Evolutionary conservation across 2,797 vertebrate genomes (phyloP).

Genomic region (Tauraco hartlaubi): DNA sequence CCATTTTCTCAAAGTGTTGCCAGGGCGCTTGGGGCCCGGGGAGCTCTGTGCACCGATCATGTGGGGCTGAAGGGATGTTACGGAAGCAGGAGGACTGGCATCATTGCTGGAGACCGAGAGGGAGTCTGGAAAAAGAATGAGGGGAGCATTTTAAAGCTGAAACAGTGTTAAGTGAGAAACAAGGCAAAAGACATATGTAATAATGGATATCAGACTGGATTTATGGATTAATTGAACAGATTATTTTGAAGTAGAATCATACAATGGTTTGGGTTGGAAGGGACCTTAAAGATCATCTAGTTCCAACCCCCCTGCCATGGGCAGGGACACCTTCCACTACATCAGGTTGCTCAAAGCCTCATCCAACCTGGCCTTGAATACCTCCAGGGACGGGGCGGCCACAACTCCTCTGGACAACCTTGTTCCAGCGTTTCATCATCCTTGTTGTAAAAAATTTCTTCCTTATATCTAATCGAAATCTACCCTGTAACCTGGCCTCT

Average conservation of each 20-base stretch:
- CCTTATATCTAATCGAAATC: too few species aligned
- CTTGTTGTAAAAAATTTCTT: too few species aligned
- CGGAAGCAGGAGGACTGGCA: constrained; percentile 93
- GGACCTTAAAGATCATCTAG: too few species aligned
- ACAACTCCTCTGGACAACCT: too few species aligned
- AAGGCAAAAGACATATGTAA: neutral
- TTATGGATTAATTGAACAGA: neutral
- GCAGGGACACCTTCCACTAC: too few species aligned
- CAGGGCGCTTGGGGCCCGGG: constrained; percentile 95
- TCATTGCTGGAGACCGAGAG: constrained; percentile 97
- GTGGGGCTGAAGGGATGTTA: constrained; percentile 93
- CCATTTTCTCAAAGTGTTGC: constrained; percentile 98
- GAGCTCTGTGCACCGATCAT: constrained; percentile 94
- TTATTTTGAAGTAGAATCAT: neutral
- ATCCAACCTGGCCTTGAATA: too few species aligned
- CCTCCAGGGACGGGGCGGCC: too few species aligned
- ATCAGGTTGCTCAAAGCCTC: too few species aligned
- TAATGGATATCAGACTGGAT: neutral
- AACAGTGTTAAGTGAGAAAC: neutral
- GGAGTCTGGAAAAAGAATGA: constrained; percentile 83
- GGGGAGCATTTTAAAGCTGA: neutral
- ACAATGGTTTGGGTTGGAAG: too few species aligned
- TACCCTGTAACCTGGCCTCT: neutral
- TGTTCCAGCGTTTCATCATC: too few species aligned
- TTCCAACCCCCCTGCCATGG: too few species aligned